These are phyloP conservation scores for Machimus atricapillus DNA, from an alignment of 2,888 invertebrate genomes.

Conservation along the genomic window DNA sequence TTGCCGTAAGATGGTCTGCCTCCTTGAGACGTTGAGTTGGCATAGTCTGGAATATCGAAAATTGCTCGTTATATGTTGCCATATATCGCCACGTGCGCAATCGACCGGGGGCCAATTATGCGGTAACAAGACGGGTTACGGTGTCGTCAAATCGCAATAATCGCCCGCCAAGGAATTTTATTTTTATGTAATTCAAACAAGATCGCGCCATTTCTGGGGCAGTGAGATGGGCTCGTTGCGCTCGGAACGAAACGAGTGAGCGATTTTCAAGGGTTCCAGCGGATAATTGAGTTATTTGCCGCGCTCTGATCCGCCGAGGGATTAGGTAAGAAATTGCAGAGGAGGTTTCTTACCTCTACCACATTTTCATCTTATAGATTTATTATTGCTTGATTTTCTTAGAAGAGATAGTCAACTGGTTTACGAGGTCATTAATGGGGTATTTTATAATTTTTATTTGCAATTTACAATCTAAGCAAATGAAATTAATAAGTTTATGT, in stretches of 20 bases:
- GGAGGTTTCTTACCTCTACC: background rate
- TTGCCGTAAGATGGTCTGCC: background rate
- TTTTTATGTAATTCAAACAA: background rate
- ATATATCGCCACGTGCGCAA: slow-evolving; percentile 13
- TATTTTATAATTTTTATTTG: background rate
- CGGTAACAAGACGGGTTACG: background rate
- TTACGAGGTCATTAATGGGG: background rate
- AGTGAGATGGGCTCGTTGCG: background rate
- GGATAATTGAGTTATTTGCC: background rate
- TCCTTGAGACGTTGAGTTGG: background rate
- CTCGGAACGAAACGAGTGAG: background rate
- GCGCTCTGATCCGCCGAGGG: background rate
- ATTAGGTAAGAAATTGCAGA: background rate
- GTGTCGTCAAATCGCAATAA: slow-evolving; percentile 5
- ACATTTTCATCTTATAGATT: background rate
- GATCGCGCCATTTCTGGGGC: background rate
- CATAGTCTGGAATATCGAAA: background rate
- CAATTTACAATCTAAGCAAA: background rate
- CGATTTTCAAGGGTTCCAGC: background rate
- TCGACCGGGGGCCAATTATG: background rate
- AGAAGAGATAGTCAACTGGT: background rate
- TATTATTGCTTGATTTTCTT: background rate
- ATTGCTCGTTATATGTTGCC: background rate
- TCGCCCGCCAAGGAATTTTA: background rate
- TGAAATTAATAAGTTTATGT: too few species aligned